phyloP scores from a whole-genome alignment of 2,888 invertebrate genomes.

The Oegoconia quadripuncta region DNA sequence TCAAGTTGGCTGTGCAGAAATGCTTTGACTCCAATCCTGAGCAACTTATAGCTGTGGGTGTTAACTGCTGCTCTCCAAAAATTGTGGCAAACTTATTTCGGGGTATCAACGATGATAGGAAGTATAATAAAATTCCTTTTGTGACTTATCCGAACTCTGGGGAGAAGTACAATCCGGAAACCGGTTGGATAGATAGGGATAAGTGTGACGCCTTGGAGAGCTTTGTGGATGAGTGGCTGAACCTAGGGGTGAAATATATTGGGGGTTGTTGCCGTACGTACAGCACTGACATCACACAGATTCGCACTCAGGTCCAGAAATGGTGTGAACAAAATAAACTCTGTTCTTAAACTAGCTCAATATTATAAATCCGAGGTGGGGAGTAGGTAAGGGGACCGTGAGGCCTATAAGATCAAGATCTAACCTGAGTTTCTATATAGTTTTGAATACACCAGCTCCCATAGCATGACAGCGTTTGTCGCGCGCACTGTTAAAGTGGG shows the following conservation, averaged over 20 bases:
- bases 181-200: constrained; percentile 83
- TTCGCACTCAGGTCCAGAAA: constrained; percentile 50
- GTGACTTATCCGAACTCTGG: constrained; percentile 96
- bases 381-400: no score
- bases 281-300: constrained; percentile 85
- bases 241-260: constrained; percentile 87
- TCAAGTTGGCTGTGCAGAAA: constrained; percentile 81
- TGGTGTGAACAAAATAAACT: constrained; percentile 32
- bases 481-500: no score
- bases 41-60: constrained; percentile 88
- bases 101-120: constrained; percentile 46
- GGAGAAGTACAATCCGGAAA: constrained; percentile 82
- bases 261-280: constrained; percentile 95
- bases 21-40: constrained; percentile 83
- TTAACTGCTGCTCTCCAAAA: constrained; percentile 86
- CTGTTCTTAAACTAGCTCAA: neutral
- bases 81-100: constrained; percentile 49
- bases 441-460: no score
- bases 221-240: constrained; percentile 87
- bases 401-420: no score
- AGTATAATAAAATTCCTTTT: constrained; percentile 78
- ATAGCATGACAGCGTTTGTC: no score
- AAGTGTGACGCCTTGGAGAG: constrained; percentile 81
- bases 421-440: no score
- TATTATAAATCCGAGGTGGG: neutral